Base-by-base conservation (phyloP, 2,797 vertebrate genomes). In the Gadopsis marmoratus region DNA sequence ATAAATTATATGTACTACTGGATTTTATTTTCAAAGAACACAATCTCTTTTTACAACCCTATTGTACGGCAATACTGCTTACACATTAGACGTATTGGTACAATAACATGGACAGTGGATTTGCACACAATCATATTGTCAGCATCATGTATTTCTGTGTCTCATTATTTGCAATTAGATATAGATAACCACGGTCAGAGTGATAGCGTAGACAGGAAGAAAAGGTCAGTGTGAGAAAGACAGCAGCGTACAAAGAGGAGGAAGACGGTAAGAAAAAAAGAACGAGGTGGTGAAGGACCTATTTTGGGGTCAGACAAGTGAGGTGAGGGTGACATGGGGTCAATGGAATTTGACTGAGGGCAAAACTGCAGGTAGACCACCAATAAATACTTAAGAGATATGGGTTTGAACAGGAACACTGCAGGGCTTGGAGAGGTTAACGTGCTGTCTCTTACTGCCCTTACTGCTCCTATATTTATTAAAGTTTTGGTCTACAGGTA, bases 1-100 rank as follows among this genome's bases (percentile, higher is more conserved):
- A 70, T 33, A 47, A 71, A 76, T 67, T 3, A 61, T 23, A 59
- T 56, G 41, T 54, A 45, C 31, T 64, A 63, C 63, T 79, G 71
- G 26, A 70, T 76, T 91, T 89, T 86, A 89, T 89, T 91, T 76
- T 64, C 16, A 66, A 11, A 56, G 0, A 68, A 70, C 53, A 71
- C n/a, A 59, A n/a, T 48, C 23, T 56, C 5, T 29, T 74, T 81
- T 58, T 71, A 80, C 64, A 56, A 29, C 35, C 35, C 12, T 29
- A 58, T 45, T 55, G 61, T 67, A 84, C 39, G 84, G 64, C 53
- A 83, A 60, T 43, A 41, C 37, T 33, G 61, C 56, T 79, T 81
- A 81, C 41, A 81, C 41, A 56, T 70, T 55, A 64, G 4, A 74
- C 45, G 16, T 54, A 70, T 1, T 47, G n/a, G 0, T 70, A 50